Base-by-base conservation (phyloP, 2,797 vertebrate species). In the Smutsia temminckii region DNA sequence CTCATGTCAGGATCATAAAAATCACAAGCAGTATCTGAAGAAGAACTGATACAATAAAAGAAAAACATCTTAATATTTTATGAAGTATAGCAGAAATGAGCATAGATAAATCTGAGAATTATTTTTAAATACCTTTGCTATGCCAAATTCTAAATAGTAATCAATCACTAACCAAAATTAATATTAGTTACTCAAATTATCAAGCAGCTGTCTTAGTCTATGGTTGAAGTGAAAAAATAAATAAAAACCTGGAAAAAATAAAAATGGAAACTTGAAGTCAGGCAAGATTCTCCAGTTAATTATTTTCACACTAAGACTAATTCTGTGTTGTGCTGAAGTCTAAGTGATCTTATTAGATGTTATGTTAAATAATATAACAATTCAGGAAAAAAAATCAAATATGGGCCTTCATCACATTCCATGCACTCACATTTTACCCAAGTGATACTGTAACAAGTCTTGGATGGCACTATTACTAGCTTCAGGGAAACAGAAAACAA, bases 401-500 rank as follows among this genome's bases (percentile, higher is more conserved):
- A 32, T 9, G 6, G 14, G 13, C 29, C 34, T 85, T 88, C 80
- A 59, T 61, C 59, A 68, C 49, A 71, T 16, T 91, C 84, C 40
- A 91, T 46, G 46, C 25, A 68, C 9, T 71, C 75, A 72, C 92
- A 77, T 92, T 83, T 80, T 87, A 90, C 37, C 32, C n/a, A 89
- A 83, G 40, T 91, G 51, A 81, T 51, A 72, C 2, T 72, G 0
- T 89, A 91, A 51, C 14, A 91, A 91, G 71, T 59, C 66, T 49
- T 85, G 27, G 18, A 85, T 34, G 53, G 46, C n/a, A 95, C 5
- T 10, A 23, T 69, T 46, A 94, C 0, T 0, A 95, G 59, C 94
- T 97, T 97, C 95, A 92, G 97, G 97, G 96, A 98, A 98, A 98
- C 91, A 98, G 69, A 95, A 91, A 94, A 93, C 90, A 91, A 95